phyloP scores from a whole-genome alignment of 2,797 vertebrate genomes.

The Distichodus sexfasciatus region DNA sequence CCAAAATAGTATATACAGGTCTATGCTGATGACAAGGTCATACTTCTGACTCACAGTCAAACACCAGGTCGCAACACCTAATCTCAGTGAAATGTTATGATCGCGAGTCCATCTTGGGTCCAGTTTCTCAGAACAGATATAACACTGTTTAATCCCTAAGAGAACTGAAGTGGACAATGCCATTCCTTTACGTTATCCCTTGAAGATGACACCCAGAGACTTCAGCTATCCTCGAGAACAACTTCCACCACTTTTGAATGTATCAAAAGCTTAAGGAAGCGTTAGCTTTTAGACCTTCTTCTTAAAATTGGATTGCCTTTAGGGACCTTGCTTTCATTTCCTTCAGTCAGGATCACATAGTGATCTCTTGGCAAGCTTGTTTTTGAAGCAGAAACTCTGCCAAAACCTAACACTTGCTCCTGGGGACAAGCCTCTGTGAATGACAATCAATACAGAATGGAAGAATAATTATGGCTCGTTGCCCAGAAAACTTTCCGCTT shows the following conservation, averaged over 20 bases:
- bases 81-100: too few relatives aligned
- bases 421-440: not conserved
- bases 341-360: not conserved
- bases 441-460: not conserved
- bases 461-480: not conserved
- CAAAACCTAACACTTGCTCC: not conserved
- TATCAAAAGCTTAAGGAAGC: not conserved
- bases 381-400: not conserved
- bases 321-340: not conserved
- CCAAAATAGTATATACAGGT: not conserved
- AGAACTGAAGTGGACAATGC: not conserved
- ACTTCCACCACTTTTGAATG: too few relatives aligned
- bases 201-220: not conserved
- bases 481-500: not conserved
- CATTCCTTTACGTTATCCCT: not conserved
- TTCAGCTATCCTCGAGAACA: not conserved
- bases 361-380: not conserved
- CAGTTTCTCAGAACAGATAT: too few relatives aligned
- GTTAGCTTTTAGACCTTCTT: not conserved
- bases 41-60: not conserved
- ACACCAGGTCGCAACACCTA: not conserved
- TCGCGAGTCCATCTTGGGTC: too few relatives aligned
- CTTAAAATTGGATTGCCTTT: not conserved
- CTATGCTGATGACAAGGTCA: not conserved
- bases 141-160: not conserved